Evolutionary conservation across 1,140 invertebrate species (phyloP), one percentile per base, ranked within the genome.

Genomic region (Drosophila trapezifrons): DNA sequence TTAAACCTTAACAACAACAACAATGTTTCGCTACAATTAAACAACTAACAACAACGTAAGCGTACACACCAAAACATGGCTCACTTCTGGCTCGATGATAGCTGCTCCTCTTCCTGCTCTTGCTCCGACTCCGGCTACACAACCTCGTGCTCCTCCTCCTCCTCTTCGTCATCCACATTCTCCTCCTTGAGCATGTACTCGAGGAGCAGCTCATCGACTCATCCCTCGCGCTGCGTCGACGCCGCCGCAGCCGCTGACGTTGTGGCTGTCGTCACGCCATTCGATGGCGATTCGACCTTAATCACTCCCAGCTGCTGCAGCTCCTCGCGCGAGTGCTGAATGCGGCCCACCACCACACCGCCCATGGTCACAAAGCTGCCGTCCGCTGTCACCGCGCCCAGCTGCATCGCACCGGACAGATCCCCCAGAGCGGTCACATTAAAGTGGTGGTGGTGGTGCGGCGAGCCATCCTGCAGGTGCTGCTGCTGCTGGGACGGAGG

Each of bases 21-120:
- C 75, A 90, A 87, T 85, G 85, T 76, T 54, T 85, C 78, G 85
- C 85, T 89, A 89, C 85, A 85, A 85, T 81, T 89, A 90, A 85
- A 90, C 85, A 85, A 89, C 85, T 90, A 89, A 89, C 85, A 89
- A 89, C 85, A 90, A 90, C 77, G 67, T 86, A 86, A 87, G 83
- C 83, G 83, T 86, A 84, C 69, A 79, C 82, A 82, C 70, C 76
- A 76, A 54, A 57, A 69, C 74, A 77, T 69, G 74, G 54, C 74
- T 69, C 51, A 64, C 43, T 80, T 51, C 49, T 70, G 45, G 27
- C 25, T 65, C 29, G 42, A 64, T 69, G 32, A 58, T 69, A 29
- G 37, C 59, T 76, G 73, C 60, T 64, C 59, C 51, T 74, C 69
- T 18, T 42, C 54, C 9, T 64, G 54, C 22, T 70, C 66, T 22